Evolutionary conservation across 2,113 vertebrate genomes (phyloP).

Genomic region (Leptobrachium leishanense): DNA sequence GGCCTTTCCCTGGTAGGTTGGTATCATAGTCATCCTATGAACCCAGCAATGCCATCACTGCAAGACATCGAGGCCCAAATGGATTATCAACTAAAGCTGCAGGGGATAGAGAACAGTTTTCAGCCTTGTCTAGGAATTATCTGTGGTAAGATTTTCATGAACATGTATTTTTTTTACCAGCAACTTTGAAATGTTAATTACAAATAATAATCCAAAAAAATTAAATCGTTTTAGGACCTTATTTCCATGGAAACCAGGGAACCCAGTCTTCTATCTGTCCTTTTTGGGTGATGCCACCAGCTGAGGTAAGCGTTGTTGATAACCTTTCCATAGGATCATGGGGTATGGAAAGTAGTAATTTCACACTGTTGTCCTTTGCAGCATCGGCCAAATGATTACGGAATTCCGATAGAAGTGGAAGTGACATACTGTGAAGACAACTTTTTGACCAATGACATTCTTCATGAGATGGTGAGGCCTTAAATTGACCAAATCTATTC

Average conservation of each 20-base stretch:
- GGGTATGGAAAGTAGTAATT: neutral
- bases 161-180: neutral
- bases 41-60: slow-evolving; percentile 85
- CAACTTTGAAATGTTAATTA: neutral
- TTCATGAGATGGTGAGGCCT: slow-evolving; percentile 90
- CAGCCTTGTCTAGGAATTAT: slow-evolving; percentile 94
- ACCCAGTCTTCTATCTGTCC: slow-evolving; percentile 88
- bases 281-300: slow-evolving; percentile 94
- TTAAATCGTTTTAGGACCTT: slow-evolving; percentile 73
- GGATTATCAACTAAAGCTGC: slow-evolving; percentile 92
- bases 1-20: slow-evolving; percentile 92
- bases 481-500: too few relatives aligned
- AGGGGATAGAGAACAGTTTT: slow-evolving; percentile 90
- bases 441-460: slow-evolving; percentile 89
- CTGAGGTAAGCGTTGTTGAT: slow-evolving; percentile 74
- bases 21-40: slow-evolving; percentile 95
- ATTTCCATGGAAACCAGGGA: slow-evolving; percentile 85
- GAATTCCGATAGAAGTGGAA: slow-evolving; percentile 94
- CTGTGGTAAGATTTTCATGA: slow-evolving; percentile 74
- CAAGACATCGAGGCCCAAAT: slow-evolving; percentile 94
- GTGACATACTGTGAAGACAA: slow-evolving; percentile 90
- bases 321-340: neutral
- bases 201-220: neutral
- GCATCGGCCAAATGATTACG: slow-evolving; percentile 93
- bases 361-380: slow-evolving; percentile 49